Evolutionary conservation across 1,140 invertebrate genomes (phyloP), one percentile per base, ranked within the genome.

Genomic region (Hetaerina americana): DNA sequence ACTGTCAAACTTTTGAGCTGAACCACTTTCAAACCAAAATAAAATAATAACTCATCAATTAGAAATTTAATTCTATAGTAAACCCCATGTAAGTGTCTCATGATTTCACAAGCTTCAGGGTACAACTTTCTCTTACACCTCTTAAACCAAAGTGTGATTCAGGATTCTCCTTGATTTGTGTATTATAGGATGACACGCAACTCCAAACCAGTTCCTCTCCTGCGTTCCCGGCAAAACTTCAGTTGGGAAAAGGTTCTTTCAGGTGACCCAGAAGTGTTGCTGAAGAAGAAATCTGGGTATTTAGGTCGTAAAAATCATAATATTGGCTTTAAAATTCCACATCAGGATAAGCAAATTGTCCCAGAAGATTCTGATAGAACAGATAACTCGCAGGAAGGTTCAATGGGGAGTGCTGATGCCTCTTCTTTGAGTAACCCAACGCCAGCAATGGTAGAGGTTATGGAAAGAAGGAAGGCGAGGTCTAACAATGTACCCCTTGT

Each of bases 391-490:
- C 40, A 57, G 40, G 40, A 57, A 12, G 10, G 22, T 57, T 57
- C 40, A 5, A 57, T 12, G 3, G 40, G 22, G 15, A 57, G 40
- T n/a, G 22, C 10, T 5, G 40, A 57, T 57, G 2, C 10, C 22
- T 57, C 10, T 57, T 3, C 40, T 18, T 57, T 12, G 15, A n/a
- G 40, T 79, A 26, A 79, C 78, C 84, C 84, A 12, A 85, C 84
- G 2, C 84, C 84, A 26, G 84, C 83, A 0, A 85, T 85, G 84
- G 74, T 85, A 8, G 76, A 79, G n/a, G 78, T 84, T 26, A 76
- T 84, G 72, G 78, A 81, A 69, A 80, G 74, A 71, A 83, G 81
- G 75, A 84, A 81, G 71, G 79, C 82, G 22, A 78, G 75, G 72
- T 78, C 78, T 5, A n/a, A n/a, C n/a, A n/a, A n/a, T n/a, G n/a